Base-by-base conservation (phyloP, 2,113 vertebrate species). In the Delphinus delphis region DNA sequence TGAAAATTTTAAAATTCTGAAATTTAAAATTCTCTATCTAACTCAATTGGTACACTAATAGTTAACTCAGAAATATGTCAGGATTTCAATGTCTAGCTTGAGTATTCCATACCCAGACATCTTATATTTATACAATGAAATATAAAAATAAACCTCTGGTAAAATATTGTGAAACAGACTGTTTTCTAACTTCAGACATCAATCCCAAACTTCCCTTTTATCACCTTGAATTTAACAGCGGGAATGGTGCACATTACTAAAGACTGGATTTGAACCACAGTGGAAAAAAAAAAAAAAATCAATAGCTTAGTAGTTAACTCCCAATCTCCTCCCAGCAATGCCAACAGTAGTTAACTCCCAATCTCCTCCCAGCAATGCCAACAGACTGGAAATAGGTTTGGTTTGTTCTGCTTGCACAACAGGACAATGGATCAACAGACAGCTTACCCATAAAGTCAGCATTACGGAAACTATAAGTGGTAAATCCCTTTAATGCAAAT, bases 401-500 rank as follows among this genome's bases (percentile, higher is more conserved):
- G 41, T 97, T 95, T 96, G 88, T 93, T 95, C 88, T 88, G 91
- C 70, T 67, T 80, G 62, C 62, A 93, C 77, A 96, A 88, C 33
- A 90, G 85, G 36, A 96, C 86, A 94, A 81, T 79, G 93, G 65
- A 93, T 90, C 88, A 82, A 85, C n/a, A 58, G 44, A 88, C n/a
- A 88, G 93, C 31, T 94, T 62, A 81, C 81, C 85, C 82, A 93
- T 85, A 95, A 97, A 88, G 88, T 95, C 81, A 94, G 84, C 90
- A 96, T 90, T 81, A 86, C 53, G 60, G 89, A 96, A 95, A 85
- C 76, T 71, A 95, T 12, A 93, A 33, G 62, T 63, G 74, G 84
- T 90, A 97, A 97, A 95, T 93, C 85, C 36, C 53, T 95, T 86
- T 90, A 97, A 96, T 90, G 80, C 93, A 97, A 97, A 93, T 97